phyloP scores from a whole-genome alignment of 2,797 vertebrate genomes.

The Hirundo rustica region DNA sequence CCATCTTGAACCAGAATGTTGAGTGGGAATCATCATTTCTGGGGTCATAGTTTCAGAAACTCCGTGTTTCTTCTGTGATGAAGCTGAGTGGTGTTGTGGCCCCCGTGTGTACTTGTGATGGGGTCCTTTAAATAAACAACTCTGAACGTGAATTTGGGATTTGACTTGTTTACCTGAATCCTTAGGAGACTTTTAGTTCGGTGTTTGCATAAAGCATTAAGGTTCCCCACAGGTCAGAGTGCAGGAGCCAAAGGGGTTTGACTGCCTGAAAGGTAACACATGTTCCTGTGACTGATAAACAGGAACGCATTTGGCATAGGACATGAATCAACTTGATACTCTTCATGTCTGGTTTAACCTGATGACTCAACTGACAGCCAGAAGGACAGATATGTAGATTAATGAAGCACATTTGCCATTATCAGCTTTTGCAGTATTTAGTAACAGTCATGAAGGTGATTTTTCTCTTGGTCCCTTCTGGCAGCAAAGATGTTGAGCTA shows the following conservation, averaged over 20 bases:
- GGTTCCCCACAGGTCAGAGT: neutral
- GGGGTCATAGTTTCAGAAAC: conserved; percentile 27
- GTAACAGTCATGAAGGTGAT: neutral
- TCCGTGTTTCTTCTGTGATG: neutral
- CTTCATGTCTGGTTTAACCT: neutral
- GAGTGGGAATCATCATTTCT: neutral
- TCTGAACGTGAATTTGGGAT: conserved; percentile 6
- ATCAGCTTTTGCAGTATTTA: neutral
- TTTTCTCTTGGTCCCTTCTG: neutral
- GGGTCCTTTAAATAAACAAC: conserved; percentile 75
- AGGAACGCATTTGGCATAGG: neutral
- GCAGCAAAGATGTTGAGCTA: neutral
- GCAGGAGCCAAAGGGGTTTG: neutral
- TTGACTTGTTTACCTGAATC: neutral
- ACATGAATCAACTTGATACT: neutral
- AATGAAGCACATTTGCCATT: neutral
- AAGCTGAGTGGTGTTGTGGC: neutral
- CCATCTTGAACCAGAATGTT: conserved; percentile 59
- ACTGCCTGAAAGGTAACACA: neutral
- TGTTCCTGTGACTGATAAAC: neutral
- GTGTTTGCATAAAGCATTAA: neutral
- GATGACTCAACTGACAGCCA: neutral
- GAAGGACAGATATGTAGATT: neutral
- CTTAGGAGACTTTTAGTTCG: neutral
- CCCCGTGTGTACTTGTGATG: neutral